Percentiles rank a stretch among this genome's conserved stretches.
phyloP scores from a whole-genome alignment of 2,797 vertebrate species.

The Lacerta bilineata region DNA sequence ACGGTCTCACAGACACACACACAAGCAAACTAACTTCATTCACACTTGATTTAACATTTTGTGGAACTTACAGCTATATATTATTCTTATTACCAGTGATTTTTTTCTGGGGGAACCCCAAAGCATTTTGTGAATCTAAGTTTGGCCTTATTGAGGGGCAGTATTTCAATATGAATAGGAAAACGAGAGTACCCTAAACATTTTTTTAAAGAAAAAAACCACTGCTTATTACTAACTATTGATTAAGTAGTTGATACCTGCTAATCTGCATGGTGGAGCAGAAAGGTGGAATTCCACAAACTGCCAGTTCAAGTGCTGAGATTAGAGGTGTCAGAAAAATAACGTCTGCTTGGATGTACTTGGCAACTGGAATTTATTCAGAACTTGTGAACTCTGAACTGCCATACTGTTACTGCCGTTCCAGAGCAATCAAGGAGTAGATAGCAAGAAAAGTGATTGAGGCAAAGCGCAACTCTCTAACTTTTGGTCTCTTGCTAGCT shows the following conservation, averaged over 20 bases:
- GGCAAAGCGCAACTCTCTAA: accelerated
- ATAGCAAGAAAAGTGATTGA: not conserved
- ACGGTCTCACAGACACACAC: no score
- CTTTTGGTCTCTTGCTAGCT: not conserved
- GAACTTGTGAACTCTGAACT: not conserved
- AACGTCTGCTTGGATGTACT: not conserved
- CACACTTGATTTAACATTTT: no score
- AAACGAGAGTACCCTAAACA: not conserved
- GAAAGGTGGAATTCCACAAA: not conserved
- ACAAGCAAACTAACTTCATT: no score
- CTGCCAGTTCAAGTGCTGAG: not conserved
- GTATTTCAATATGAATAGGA: not conserved
- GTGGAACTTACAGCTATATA: no score
- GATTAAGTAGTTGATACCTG: not conserved
- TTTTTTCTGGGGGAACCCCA: no score
- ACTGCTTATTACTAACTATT: no score
- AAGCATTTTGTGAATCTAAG: no score
- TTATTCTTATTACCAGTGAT: no score
- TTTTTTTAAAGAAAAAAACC: no score
- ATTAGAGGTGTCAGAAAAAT: not conserved
- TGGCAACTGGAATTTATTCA: not conserved
- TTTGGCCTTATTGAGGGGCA: no score
- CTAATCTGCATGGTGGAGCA: not conserved
- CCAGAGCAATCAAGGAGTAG: slow-evolving; percentile 28
- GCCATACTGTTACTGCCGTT: not conserved